These are phyloP conservation scores for Nymphalis urticae DNA, from an alignment of 2,888 invertebrate genomes.

Conservation along the genomic window DNA sequence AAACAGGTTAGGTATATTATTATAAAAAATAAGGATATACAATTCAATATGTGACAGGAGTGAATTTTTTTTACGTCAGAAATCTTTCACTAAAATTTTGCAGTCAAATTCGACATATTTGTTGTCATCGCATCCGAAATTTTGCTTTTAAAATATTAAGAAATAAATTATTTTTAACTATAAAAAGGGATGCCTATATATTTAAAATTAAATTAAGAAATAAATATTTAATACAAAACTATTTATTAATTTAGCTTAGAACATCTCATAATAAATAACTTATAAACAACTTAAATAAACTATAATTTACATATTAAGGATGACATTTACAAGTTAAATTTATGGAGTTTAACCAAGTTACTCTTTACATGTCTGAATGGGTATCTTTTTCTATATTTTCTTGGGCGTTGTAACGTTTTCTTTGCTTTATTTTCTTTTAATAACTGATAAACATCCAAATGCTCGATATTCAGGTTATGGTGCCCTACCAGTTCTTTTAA, in stretches of 20 bases:
- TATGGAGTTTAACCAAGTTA: slow-evolving; percentile 58
- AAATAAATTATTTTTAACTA: too few species aligned
- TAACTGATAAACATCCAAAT: slow-evolving; percentile 65
- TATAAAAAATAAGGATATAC: too few species aligned
- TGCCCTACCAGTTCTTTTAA: slow-evolving; percentile 63
- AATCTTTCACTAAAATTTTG: too few species aligned
- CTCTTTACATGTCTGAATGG: slow-evolving; percentile 52
- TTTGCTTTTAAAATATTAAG: too few species aligned
- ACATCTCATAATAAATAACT: slow-evolving; percentile 1
- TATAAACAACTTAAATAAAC: slow-evolving; percentile 7
- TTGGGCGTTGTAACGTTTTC: slow-evolving; percentile 47
- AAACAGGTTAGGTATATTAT: neutral
- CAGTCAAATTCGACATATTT: too few species aligned
- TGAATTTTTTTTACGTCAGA: too few species aligned
- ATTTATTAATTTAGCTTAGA: neutral
- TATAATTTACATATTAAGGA: slow-evolving; percentile 7
- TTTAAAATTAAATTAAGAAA: neutral
- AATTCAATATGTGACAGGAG: too few species aligned
- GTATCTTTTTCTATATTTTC: slow-evolving; percentile 53
- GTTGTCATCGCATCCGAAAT: too few species aligned
- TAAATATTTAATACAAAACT: neutral
- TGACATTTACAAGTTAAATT: slow-evolving; percentile 33
- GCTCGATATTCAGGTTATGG: slow-evolving; percentile 67
- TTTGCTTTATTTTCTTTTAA: slow-evolving; percentile 44
- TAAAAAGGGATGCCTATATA: too few species aligned